These are phyloP conservation scores for Cephus spinipes DNA, from an alignment of 2,888 invertebrate species.

Conservation along the genomic window DNA sequence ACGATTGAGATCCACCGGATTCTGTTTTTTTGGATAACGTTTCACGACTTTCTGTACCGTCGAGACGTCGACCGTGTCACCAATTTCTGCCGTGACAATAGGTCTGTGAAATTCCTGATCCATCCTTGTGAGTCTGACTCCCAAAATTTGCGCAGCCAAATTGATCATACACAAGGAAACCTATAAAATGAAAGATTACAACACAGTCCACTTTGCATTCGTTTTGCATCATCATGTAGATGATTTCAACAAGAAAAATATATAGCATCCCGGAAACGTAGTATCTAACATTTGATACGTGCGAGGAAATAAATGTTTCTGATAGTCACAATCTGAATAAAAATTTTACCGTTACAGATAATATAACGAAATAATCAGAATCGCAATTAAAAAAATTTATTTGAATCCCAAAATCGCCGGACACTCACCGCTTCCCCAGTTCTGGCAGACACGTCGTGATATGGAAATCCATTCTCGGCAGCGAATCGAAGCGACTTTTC, in stretches of 20 bases:
- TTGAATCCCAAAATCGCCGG: neutral
- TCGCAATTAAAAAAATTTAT: neutral
- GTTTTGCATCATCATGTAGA: neutral
- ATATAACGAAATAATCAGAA: conserved; percentile 11
- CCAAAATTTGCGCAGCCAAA: conserved; percentile 77
- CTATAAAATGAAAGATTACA: conserved; percentile 62
- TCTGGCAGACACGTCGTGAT: conserved; percentile 77
- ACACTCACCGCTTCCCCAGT: conserved; percentile 77
- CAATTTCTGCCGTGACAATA: conserved; percentile 76
- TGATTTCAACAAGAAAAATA: neutral
- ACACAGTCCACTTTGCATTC: neutral
- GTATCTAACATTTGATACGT: neutral
- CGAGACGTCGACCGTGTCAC: conserved; percentile 59
- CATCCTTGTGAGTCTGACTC: conserved; percentile 73
- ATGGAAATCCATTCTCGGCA: conserved; percentile 73
- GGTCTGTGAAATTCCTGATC: conserved; percentile 77
- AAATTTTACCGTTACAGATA: conserved; percentile 1
- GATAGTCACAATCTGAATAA: conserved; percentile 19
- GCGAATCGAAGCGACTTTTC: conserved; percentile 76
- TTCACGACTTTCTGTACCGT: conserved; percentile 54
- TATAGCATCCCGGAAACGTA: neutral
- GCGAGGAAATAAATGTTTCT: neutral
- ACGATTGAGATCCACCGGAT: conserved; percentile 41
- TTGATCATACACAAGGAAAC: conserved; percentile 76
- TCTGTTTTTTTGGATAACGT: conserved; percentile 54